phyloP scores from a whole-genome alignment of 1,140 invertebrate species.

The Chlorops oryzae region DNA sequence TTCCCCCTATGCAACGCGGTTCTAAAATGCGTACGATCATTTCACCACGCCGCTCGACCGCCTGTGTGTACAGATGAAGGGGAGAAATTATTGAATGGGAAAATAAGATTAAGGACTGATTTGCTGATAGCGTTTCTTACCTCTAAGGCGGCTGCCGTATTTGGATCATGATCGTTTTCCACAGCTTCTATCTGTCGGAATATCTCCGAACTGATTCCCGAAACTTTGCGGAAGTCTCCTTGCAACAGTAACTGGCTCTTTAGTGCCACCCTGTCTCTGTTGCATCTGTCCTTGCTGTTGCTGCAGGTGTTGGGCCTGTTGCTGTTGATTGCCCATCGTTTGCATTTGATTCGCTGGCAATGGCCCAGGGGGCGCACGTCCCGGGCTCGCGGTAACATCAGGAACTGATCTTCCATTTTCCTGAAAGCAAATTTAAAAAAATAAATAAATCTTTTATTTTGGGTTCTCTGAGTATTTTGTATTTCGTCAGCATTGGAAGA shows the following conservation, averaged over 20 bases:
- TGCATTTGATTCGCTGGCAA: constrained; percentile 54
- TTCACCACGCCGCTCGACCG: constrained; percentile 84
- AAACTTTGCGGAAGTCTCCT: constrained; percentile 86
- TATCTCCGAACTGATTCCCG: constrained; percentile 87
- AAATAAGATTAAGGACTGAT: neutral
- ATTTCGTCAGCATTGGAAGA: too few relatives aligned
- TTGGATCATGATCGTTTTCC: constrained; percentile 89
- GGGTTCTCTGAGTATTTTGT: too few relatives aligned
- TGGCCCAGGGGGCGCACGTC: constrained; percentile 67
- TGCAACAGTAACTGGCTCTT: constrained; percentile 85
- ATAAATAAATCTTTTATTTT: too few relatives aligned
- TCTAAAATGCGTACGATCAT: constrained; percentile 91
- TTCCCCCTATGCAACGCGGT: constrained; percentile 68
- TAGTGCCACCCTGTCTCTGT: constrained; percentile 52
- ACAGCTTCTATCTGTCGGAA: constrained; percentile 94
- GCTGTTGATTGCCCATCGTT: constrained; percentile 36
- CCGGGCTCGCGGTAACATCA: constrained; percentile 80
- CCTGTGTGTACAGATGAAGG: constrained; percentile 47
- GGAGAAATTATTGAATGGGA: neutral
- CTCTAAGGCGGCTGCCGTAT: constrained; percentile 82
- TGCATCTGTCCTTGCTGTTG: constrained; percentile 54
- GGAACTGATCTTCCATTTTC: constrained; percentile 81
- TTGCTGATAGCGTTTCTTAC: constrained; percentile 41
- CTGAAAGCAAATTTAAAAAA: constrained; percentile 50
- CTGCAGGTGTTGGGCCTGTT: constrained; percentile 50